A percentile compares a stretch with the other conserved stretches of the same genome.
These are phyloP conservation scores for Ancistrus triradiatus DNA, from an alignment of 2,113 vertebrate species.

Conservation along the genomic window DNA sequence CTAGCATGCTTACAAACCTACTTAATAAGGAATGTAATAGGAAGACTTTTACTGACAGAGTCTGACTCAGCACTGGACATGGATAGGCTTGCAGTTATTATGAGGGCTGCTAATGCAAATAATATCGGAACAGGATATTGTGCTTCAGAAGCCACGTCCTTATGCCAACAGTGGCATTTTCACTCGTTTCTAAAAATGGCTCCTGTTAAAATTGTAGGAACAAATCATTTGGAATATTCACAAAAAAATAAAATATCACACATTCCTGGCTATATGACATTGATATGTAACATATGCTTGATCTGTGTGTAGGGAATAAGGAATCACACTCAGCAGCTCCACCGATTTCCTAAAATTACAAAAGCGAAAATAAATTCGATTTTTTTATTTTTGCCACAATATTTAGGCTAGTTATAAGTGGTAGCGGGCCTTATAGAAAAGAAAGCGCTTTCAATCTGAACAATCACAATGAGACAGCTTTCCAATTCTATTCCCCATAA, in stretches of 20 bases:
- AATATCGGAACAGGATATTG: background rate
- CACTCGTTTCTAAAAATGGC: no score
- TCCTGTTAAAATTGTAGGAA: no score
- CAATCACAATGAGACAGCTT: background rate
- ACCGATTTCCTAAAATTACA: background rate
- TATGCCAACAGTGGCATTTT: background rate
- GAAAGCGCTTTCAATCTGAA: background rate
- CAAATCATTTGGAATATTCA: background rate
- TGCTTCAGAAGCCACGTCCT: background rate
- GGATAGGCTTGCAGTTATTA: background rate
- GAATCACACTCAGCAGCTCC: background rate
- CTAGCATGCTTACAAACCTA: background rate
- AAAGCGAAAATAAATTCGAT: no score
- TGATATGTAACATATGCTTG: constrained; percentile 16
- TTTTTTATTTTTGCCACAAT: no score
- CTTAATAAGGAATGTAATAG: background rate
- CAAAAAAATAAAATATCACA: constrained; percentile 10
- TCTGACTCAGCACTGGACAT: background rate
- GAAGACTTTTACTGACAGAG: background rate
- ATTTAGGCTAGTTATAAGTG: background rate
- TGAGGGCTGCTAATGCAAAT: background rate
- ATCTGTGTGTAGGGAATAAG: background rate
- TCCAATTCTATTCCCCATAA: background rate
- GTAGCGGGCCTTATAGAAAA: background rate
- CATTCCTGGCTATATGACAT: no score